Evolutionary conservation across 2,113 vertebrate genomes (phyloP).

Genomic region (Hippocampus zosterae): DNA sequence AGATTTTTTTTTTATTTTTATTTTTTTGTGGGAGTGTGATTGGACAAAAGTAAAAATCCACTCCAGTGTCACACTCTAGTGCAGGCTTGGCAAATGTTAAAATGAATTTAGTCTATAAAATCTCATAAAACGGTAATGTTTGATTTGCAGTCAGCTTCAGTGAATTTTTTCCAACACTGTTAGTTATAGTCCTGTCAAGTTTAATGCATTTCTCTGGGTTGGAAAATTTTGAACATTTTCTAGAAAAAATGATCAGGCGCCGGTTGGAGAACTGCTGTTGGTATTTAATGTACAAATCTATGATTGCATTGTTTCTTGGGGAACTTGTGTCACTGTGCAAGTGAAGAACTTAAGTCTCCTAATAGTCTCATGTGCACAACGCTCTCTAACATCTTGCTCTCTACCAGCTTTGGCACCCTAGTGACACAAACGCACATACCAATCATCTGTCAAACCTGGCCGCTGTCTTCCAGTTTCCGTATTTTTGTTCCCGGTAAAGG

Average conservation of each 20-base stretch:
- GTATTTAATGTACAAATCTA: neutral
- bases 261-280: neutral
- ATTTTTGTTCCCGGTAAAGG: slow-evolving; percentile 56
- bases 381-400: slow-evolving; percentile 52
- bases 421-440: neutral
- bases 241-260: neutral
- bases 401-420: slow-evolving; percentile 39
- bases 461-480: slow-evolving; percentile 37
- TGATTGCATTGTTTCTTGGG: neutral
- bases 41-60: too few relatives aligned
- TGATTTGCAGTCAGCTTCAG: neutral
- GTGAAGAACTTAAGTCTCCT: slow-evolving; percentile 7
- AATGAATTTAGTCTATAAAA: neutral
- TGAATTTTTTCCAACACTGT: neutral
- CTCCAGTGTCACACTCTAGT: too few relatives aligned
- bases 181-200: neutral
- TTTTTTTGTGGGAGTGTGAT: too few relatives aligned
- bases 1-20: too few relatives aligned
- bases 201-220: neutral
- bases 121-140: neutral
- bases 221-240: neutral
- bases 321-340: neutral
- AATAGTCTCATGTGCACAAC: neutral
- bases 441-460: slow-evolving; percentile 33
- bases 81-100: neutral